Percentiles rank a stretch among this genome's conserved stretches.
Evolutionary conservation across 92 coral and sea anemone genomes (phyloP).

Genomic region (Porites cylindrica): DNA sequence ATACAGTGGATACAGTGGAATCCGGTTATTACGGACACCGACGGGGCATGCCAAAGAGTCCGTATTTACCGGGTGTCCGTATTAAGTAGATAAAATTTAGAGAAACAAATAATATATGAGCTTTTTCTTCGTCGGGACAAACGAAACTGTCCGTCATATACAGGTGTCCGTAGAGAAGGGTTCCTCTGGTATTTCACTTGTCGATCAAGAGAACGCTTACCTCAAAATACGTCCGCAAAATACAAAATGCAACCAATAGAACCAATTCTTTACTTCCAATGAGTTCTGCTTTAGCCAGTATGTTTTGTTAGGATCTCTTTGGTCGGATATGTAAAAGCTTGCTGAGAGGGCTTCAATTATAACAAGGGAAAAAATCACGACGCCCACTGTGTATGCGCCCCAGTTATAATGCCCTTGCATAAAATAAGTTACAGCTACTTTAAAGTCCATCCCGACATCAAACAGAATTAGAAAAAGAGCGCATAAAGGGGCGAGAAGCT

Average conservation of each 20-base stretch:
- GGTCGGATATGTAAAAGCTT: slow-evolving; percentile 20
- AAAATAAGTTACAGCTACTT: slow-evolving; percentile 33
- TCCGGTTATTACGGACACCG: no score
- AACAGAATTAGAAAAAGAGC: not conserved
- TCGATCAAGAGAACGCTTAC: not conserved
- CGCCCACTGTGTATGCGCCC: slow-evolving; percentile 39
- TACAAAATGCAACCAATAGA: slow-evolving; percentile 23
- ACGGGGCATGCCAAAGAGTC: no score
- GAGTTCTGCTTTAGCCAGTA: not conserved
- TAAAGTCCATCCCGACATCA: slow-evolving; percentile 31
- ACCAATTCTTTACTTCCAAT: slow-evolving; percentile 31
- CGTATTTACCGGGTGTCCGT: no score
- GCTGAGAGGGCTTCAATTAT: slow-evolving; percentile 18
- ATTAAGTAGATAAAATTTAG: no score
- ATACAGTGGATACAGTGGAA: no score
- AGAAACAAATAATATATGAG: no score
- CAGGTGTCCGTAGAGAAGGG: no score
- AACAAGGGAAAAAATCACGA: slow-evolving; percentile 25
- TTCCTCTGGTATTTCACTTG: no score
- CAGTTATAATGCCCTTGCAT: slow-evolving; percentile 1
- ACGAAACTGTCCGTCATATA: no score
- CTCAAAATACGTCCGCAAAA: slow-evolving; percentile 41
- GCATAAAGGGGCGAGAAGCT: not conserved
- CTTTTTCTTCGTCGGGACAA: no score
- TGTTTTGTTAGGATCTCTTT: not conserved